Evolutionary conservation across 2,113 vertebrate species (phyloP), one percentile per base, ranked within the genome.

Genomic region (Lepus europaeus): DNA sequence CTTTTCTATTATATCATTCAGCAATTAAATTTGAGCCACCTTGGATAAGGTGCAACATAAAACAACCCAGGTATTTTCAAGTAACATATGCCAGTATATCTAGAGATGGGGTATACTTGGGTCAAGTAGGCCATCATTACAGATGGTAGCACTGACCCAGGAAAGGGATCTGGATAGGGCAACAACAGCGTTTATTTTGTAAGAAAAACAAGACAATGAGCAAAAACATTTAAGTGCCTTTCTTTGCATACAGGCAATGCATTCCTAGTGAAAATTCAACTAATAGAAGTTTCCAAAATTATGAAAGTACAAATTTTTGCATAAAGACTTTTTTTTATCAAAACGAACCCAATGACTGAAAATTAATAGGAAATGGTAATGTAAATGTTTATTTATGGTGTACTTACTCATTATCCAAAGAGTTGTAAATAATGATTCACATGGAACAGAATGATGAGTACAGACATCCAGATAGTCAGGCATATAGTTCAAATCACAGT

Each of bases 301-400:
- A 16, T 39, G 63, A 61, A 64, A 83, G 29, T 53, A 61, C 8
- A 88, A 31, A 56, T 72, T 63, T 69, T 6, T 69, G 13, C 36
- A 13, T 64, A 2, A 51, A 13, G 20, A 56, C 61, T n/a, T 53
- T 51, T 7, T 69, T 92, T 76, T 39, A 14, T 3, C 29, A 68
- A 81, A 53, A 27, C 36, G 76, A 87, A 69, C 0, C 2, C 51
- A 90, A 16, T 8, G 20, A 74, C 29, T 72, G 29, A 74, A 85
- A 82, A 22, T 25, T 31, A 69, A 82, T n/a, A 93, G 31, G 33
- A 89, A 92, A 53, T 63, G 51, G 29, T 27, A 87, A 76, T 29
- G 23, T 16, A 6, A 17, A 29, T 80, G 10, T 73, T 51, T 85
- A 20, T 14, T 11, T 84, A 6, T 6, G 12, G 9, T 64, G 25